Base-by-base conservation (phyloP, 2,113 vertebrate species). In the Sporophila hypoxantha region DNA sequence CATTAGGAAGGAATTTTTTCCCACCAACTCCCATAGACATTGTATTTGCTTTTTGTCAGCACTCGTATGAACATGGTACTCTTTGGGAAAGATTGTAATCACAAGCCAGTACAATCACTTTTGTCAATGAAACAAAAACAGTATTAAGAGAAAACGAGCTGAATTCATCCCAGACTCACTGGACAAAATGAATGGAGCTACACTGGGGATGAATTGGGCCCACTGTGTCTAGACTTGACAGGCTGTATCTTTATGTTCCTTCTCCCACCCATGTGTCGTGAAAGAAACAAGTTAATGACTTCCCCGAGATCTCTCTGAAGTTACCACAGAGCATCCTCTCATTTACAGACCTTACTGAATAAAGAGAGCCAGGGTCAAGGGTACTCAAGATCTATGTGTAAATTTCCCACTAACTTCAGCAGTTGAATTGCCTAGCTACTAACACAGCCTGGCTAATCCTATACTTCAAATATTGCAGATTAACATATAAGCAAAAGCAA, bases 61-160 rank as follows among this genome's bases (percentile, higher is more conserved):
- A 88, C 59, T 92, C 27, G 1, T 90, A 88, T 55, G 69, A 94
- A 88, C 89, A 69, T 61, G 70, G 92, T 59, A 82, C 73, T 93
- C 93, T 95, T 94, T 89, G 71, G 88, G 68, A 93, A 93, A 95
- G 87, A 94, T 94, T 8, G 39, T 88, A 93, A 93, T 93, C 94
- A 88, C 89, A 87, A 30, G 69, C 69, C 75, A 94, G 79, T 71
- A 92, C 85, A 93, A 94, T 82, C 91, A 93, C 85, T 95, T 94
- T 92, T 93, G 82, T 80, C 11, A 9, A 77, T 81, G 75, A 87
- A 94, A 95, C 92, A 94, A 94, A 95, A 94, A 17, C 70, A 80
- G 92, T 39, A 92, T 93, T 95, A 93, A 90, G 42, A 93, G 73
- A 93, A 96, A 95, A 94, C 0, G 5, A 86, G 53, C 55, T 69